Conservation (phyloP, 2,113 vertebrate species). For the Pomatorhinus ruficollis region DNA sequence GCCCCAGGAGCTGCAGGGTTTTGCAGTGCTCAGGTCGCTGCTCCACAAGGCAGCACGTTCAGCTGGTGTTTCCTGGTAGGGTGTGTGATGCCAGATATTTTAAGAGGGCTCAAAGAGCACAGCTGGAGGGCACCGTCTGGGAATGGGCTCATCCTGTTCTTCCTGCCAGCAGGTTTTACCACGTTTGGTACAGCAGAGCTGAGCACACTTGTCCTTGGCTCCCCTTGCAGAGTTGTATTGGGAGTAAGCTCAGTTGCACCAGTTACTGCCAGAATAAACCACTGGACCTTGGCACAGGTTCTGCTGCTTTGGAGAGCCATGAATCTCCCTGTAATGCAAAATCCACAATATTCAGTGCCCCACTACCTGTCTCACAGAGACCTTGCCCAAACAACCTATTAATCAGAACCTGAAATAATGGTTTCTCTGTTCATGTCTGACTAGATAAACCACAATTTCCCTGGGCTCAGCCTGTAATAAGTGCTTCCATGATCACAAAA, state of each 20-base stretch:
- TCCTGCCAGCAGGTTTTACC: neutral
- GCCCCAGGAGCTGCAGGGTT: neutral
- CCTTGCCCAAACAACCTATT: neutral
- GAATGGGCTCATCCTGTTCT: neutral
- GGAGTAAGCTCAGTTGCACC: neutral
- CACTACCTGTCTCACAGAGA: neutral
- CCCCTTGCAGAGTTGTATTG: neutral
- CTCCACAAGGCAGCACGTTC: neutral
- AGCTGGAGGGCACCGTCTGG: neutral
- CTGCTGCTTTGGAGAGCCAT: neutral
- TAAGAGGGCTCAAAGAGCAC: neutral
- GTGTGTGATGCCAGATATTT: neutral
- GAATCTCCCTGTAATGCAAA: neutral
- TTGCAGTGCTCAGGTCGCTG: neutral
- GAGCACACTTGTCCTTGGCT: neutral
- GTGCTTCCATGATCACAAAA: neutral
- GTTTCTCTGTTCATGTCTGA: neutral
- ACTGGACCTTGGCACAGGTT: conserved; percentile 19
- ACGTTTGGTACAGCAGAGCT: neutral
- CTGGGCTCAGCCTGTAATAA: neutral
- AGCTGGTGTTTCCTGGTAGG: neutral
- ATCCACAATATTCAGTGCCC: neutral
- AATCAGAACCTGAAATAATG: neutral
- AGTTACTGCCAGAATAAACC: neutral
- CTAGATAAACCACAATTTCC: neutral